phyloP scores from a whole-genome alignment of 2,113 vertebrate genomes.

The Bungarus multicinctus region DNA sequence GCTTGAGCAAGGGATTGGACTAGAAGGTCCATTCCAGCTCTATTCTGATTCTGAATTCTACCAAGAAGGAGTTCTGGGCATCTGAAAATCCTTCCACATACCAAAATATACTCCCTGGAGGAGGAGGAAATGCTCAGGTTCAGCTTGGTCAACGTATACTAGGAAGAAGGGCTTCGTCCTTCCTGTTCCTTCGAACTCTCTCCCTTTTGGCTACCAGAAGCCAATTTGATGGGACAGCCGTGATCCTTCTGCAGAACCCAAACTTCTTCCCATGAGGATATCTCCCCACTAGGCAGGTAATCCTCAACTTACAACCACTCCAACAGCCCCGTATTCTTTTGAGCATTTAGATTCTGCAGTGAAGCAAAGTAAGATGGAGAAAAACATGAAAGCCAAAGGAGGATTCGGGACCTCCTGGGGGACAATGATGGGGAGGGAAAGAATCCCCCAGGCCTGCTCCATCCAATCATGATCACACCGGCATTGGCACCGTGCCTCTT shows the following conservation, averaged over 20 bases:
- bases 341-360: neutral
- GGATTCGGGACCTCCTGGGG: neutral
- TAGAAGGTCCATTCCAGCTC: too few relatives aligned
- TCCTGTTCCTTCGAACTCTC: too few relatives aligned
- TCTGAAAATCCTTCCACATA: neutral
- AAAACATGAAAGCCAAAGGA: neutral
- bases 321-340: neutral
- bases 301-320: too few relatives aligned
- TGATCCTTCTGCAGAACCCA: neutral
- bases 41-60: too few relatives aligned
- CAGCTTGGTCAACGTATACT: neutral
- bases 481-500: slow-evolving; percentile 2
- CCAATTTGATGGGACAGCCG: neutral
- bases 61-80: neutral
- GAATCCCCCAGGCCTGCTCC: too few relatives aligned
- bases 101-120: neutral
- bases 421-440: neutral
- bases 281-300: too few relatives aligned
- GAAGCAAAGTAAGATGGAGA: neutral
- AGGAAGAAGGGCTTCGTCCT: too few relatives aligned
- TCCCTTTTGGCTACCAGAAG: neutral
- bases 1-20: too few relatives aligned
- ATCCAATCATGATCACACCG: neutral
- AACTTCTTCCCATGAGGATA: neutral
- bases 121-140: neutral